Percentiles rank a stretch among this genome's conserved stretches.
Evolutionary conservation across 2,113 vertebrate species (phyloP).

Genomic region (Corvus moneduloides): DNA sequence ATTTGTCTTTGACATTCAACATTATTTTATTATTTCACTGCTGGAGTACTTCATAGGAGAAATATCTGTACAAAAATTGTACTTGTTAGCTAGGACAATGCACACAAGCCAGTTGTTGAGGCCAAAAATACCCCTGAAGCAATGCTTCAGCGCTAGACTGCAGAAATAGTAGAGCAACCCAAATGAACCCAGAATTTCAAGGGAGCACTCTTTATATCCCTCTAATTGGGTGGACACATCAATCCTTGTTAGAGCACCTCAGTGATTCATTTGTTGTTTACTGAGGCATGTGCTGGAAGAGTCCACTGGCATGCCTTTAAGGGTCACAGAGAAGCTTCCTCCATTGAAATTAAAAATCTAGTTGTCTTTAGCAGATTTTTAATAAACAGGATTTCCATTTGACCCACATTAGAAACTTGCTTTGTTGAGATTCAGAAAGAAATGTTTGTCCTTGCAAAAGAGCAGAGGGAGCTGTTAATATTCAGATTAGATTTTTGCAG

Average conservation of each 20-base stretch:
- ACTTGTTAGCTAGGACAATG: not conserved
- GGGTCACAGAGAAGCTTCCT: conserved; percentile 40
- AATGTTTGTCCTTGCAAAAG: conserved; percentile 12
- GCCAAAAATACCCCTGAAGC: not conserved
- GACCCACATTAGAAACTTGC: conserved; percentile 9
- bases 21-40: not conserved
- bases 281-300: conserved; percentile 39
- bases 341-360: conserved; percentile 61
- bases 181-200: conserved; percentile 51
- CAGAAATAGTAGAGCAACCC: not conserved
- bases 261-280: conserved; percentile 58
- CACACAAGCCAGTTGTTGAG: not conserved
- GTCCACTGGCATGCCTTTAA: conserved; percentile 50
- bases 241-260: conserved; percentile 60
- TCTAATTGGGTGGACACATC: conserved; percentile 60
- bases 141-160: not conserved
- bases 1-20: not conserved
- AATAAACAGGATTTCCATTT: conserved; percentile 34
- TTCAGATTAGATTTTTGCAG: not conserved
- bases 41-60: not conserved
- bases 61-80: not conserved
- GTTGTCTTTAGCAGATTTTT: conserved; percentile 43
- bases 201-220: not conserved
- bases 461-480: not conserved
- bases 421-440: conserved; percentile 16